Conservation (phyloP, 2,888 invertebrate species). For the Hypsopygia costalis region DNA sequence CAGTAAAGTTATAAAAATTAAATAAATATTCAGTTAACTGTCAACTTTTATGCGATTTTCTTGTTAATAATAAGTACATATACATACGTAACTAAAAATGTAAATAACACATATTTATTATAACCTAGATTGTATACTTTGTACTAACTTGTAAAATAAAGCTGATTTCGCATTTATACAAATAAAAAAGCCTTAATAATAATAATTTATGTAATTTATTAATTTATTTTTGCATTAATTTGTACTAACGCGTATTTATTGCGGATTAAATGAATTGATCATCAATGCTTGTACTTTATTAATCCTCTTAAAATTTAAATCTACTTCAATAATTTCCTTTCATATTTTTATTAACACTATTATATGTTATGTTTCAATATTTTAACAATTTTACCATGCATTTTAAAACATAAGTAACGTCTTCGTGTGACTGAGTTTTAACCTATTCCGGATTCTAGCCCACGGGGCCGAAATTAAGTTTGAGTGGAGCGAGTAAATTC, state of each 20-base stretch:
- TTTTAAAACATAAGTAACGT: too few species aligned
- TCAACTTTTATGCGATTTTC: conserved; percentile 24
- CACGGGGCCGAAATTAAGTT: too few species aligned
- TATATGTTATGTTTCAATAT: too few species aligned
- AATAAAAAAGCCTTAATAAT: conserved; percentile 32
- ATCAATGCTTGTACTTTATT: conserved; percentile 31
- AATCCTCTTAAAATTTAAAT: too few species aligned
- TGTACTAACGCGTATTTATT: conserved; percentile 66
- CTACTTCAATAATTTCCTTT: too few species aligned
- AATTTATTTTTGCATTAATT: conserved; percentile 46
- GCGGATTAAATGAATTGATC: conserved; percentile 62
- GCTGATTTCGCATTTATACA: conserved; percentile 70
- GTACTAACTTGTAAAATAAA: conserved; percentile 61
- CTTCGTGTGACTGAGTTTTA: too few species aligned
- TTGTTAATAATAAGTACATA: conserved; percentile 17
- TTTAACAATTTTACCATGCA: too few species aligned
- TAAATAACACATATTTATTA: conserved; percentile 67
- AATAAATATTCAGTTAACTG: conserved; percentile 21
- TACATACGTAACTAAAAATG: conserved; percentile 38
- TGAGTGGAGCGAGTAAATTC: too few species aligned
- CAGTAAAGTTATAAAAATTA: conserved; percentile 3
- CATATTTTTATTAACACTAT: too few species aligned
- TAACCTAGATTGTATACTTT: conserved; percentile 30
- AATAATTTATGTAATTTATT: conserved; percentile 43
- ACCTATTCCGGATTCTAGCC: too few species aligned